Evolutionary conservation across 2,888 invertebrate species (phyloP).

Genomic region (Chydorus sphaericus): DNA sequence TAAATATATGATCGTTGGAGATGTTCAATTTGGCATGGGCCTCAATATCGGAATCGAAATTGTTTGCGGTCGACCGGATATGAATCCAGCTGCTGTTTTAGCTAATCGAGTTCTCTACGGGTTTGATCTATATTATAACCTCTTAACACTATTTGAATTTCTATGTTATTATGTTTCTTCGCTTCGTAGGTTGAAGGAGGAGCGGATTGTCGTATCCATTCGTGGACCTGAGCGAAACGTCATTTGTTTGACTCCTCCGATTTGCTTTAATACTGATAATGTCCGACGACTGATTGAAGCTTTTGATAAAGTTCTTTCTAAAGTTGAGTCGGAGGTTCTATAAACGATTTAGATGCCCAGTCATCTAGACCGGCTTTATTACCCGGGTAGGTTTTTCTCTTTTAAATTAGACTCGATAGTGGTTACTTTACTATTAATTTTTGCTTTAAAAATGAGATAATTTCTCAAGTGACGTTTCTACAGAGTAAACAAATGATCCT

Average conservation of each 20-base stretch:
- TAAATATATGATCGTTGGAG: conserved; percentile 30
- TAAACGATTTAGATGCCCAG: no score
- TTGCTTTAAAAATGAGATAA: no score
- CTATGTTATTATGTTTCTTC: no score
- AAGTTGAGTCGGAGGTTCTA: no score
- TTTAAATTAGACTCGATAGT: no score
- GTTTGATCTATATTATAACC: neutral
- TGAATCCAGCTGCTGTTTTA: conserved; percentile 23
- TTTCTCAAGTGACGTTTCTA: no score
- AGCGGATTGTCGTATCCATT: conserved; percentile 29
- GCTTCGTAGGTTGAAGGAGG: conserved; percentile 29
- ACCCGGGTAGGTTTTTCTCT: no score
- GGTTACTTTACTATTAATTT: no score
- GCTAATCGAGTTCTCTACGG: conserved; percentile 19
- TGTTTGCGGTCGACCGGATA: conserved; percentile 28
- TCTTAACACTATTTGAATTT: no score
- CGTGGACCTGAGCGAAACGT: conserved; percentile 34
- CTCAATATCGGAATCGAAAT: conserved; percentile 43
- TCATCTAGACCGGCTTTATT: no score
- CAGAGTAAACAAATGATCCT: no score
- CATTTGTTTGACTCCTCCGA: conserved; percentile 34
- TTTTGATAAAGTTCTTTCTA: conserved; percentile 9
- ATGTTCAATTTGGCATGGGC: conserved; percentile 43
- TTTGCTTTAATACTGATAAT: conserved; percentile 33
- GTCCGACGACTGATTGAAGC: conserved; percentile 21